Percentiles rank a stretch among this genome's conserved stretches.
phyloP scores from a whole-genome alignment of 2,113 vertebrate species.

The Leptobrachium leishanense region DNA sequence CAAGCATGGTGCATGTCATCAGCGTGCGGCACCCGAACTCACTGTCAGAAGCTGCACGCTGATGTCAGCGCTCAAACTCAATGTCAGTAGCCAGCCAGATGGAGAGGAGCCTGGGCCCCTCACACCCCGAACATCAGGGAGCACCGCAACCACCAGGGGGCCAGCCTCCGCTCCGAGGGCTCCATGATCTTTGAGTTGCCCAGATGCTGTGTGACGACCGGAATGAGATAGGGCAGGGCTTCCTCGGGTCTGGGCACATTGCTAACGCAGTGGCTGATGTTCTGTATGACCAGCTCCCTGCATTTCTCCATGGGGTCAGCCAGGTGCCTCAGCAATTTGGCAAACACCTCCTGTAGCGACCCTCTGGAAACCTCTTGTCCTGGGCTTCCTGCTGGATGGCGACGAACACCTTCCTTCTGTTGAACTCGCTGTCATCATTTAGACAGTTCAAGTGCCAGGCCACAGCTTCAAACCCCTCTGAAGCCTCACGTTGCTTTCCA shows the following conservation, averaged over 20 bases:
- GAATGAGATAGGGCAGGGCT: slow-evolving; percentile 80
- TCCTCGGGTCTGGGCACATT: slow-evolving; percentile 71
- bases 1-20: no score
- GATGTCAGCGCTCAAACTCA: no score
- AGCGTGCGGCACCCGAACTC: no score
- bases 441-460: slow-evolving; percentile 76
- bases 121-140: slow-evolving; percentile 71
- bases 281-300: slow-evolving; percentile 76
- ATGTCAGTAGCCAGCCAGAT: slow-evolving; percentile 69
- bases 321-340: slow-evolving; percentile 71
- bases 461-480: slow-evolving; percentile 73
- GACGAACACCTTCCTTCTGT: slow-evolving; percentile 77
- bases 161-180: slow-evolving; percentile 84
- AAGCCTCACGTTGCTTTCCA: slow-evolving; percentile 56
- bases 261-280: slow-evolving; percentile 71
- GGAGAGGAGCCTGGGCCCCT: slow-evolving; percentile 68
- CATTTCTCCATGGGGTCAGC: slow-evolving; percentile 83
- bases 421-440: slow-evolving; percentile 73
- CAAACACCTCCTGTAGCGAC: slow-evolving; percentile 75
- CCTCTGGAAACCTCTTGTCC: slow-evolving; percentile 56
- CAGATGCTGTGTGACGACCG: slow-evolving; percentile 77
- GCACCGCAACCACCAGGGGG: slow-evolving; percentile 72
- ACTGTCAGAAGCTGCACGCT: no score
- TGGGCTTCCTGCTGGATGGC: slow-evolving; percentile 72
- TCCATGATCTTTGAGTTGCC: slow-evolving; percentile 64